Conservation (phyloP, 2,797 vertebrate genomes). For the Enteromius radiatus region DNA sequence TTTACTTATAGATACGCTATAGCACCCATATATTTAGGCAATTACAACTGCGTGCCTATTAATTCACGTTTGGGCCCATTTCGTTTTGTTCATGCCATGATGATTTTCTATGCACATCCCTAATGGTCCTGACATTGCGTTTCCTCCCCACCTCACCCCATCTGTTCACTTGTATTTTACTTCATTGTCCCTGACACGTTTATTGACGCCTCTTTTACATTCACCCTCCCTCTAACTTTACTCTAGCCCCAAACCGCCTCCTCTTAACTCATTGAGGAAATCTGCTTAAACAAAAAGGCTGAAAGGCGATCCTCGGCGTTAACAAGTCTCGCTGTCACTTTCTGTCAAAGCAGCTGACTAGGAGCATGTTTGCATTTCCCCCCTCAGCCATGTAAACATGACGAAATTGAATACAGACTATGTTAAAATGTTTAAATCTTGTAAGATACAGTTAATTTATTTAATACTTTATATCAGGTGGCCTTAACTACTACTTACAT, state of each 20-base stretch:
- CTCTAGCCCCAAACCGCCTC: conserved; percentile 61
- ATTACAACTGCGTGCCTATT: background rate
- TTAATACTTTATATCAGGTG: too few species aligned
- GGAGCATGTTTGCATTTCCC: conserved; percentile 34
- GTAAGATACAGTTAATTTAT: background rate
- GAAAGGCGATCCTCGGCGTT: conserved; percentile 69
- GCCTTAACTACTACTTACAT: too few species aligned
- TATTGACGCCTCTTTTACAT: conserved; percentile 72
- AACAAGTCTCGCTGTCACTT: conserved; percentile 72
- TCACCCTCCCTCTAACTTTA: conserved; percentile 72
- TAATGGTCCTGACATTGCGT: conserved; percentile 45
- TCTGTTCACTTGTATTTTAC: conserved; percentile 78
- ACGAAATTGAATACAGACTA: background rate
- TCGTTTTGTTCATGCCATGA: background rate
- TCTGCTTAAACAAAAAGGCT: conserved; percentile 76
- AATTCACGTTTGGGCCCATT: background rate
- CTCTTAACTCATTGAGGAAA: conserved; percentile 83
- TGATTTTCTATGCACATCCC: conserved; percentile 3
- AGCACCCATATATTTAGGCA: background rate
- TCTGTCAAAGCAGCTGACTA: conserved; percentile 57
- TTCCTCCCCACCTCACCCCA: conserved; percentile 66
- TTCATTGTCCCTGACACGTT: conserved; percentile 77
- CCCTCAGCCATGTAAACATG: conserved; percentile 40
- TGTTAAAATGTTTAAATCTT: conserved; percentile 44
- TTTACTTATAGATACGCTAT: background rate